Evolutionary conservation across 2,797 vertebrate genomes (phyloP), one percentile per base, ranked within the genome.

Genomic region (Limosa lapponica): DNA sequence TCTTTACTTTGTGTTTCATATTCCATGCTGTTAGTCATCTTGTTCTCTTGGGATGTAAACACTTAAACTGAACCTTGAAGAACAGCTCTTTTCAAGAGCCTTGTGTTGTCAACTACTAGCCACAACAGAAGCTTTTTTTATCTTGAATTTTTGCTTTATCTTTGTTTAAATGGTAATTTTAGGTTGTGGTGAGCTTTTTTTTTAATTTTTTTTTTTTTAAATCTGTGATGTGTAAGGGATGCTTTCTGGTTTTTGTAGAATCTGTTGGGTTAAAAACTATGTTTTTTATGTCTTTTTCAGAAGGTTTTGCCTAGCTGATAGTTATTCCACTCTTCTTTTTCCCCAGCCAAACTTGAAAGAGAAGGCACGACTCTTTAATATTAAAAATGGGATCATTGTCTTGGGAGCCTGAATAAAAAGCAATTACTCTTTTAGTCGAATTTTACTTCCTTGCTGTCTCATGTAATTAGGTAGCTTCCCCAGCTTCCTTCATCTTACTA

Each of bases 371-470:
- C 37, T 73, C 84, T 93, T 59, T 58, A 72, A 54, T 91, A 77
- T 91, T 93, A 74, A 83, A 86, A 71, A 69, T 43, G 22, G 30
- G 85, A 46, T 91, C 13, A 24, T 88, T 83, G 44, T 90, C 85
- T 88, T 71, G 58, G 58, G 85, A 97, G 65, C 20, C 58, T 66
- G 54, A 87, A 83, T 91, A 49, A 90, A 86, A 75, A 89, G 46
- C 92, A 95, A 69, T 93, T 90, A 91, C 54, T 78, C 46, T 79
- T 61, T 79, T 88, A 93, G 85, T 89, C 86, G 81, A 36, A 57
- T 65, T 78, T 82, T 71, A 66, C 88, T 86, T 95, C 93, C 77
- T 91, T 82, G 41, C 69, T 91, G 88, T 62, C 61, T 86, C 61
- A 48, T 82, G 41, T 94, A 93, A 91, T 95, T 94, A 58, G 57